Evolutionary conservation across 2,888 invertebrate genomes (phyloP).

Genomic region (Apotomis capreana): DNA sequence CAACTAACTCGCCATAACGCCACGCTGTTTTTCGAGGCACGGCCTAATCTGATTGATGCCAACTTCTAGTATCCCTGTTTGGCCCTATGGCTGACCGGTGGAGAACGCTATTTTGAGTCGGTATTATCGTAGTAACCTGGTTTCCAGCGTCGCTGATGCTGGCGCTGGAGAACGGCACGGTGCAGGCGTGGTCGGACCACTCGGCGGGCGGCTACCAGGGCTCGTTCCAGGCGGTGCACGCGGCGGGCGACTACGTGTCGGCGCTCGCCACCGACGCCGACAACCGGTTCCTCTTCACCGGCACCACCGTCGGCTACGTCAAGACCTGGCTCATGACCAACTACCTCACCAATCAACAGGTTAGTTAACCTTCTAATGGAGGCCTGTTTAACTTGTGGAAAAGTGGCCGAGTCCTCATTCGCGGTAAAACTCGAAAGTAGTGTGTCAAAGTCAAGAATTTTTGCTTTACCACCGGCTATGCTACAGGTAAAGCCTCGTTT

Average conservation of each 20-base stretch:
- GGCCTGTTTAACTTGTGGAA: no score
- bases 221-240: slow-evolving; percentile 88
- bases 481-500: no score
- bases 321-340: slow-evolving; percentile 91
- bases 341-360: slow-evolving; percentile 80
- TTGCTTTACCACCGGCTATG: no score
- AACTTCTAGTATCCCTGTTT: no score
- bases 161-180: slow-evolving; percentile 88
- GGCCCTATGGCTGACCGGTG: no score
- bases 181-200: slow-evolving; percentile 93
- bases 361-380: slow-evolving; percentile 43
- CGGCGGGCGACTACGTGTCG: slow-evolving; percentile 85
- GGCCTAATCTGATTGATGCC: slow-evolving; percentile 58
- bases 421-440: no score
- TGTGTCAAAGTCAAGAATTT: no score
- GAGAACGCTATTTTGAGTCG: no score
- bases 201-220: slow-evolving; percentile 87
- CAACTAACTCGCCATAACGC: slow-evolving; percentile 84
- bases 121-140: no score
- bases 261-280: slow-evolving; percentile 87
- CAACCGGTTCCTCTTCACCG: slow-evolving; percentile 89
- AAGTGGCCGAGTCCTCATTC: no score
- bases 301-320: slow-evolving; percentile 88
- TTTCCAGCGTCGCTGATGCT: slow-evolving; percentile 86
- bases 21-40: slow-evolving; percentile 86